Percentiles rank a stretch among this genome's conserved stretches.
These are phyloP conservation scores for Potamilus streckersoni DNA, from an alignment of 1,140 invertebrate genomes.

Conservation along the genomic window DNA sequence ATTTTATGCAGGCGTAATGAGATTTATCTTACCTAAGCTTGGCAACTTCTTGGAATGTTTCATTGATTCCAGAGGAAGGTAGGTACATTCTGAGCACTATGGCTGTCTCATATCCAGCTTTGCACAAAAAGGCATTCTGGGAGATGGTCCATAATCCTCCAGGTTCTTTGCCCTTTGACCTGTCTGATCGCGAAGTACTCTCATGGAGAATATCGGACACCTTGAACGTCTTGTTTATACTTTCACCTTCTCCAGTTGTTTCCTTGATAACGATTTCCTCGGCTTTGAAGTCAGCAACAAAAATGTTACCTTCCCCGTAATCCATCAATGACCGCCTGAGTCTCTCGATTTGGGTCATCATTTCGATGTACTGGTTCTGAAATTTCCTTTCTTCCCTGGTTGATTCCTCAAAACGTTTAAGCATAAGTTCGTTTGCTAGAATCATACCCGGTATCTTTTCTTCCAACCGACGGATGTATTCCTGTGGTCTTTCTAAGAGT, in stretches of 20 bases:
- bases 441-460: conserved; percentile 23
- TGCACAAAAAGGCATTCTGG: conserved; percentile 15
- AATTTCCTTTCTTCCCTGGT: conserved; percentile 12
- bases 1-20: neutral
- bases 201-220: conserved; percentile 18
- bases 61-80: conserved; percentile 13
- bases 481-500: conserved; percentile 17
- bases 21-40: conserved; percentile 34
- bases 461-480: conserved; percentile 20
- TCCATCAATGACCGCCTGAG: conserved; percentile 10
- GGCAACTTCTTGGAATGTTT: conserved; percentile 36
- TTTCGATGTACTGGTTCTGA: conserved; percentile 18
- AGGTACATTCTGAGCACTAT: conserved; percentile 35
- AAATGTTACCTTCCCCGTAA: conserved; percentile 28
- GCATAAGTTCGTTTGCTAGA: conserved; percentile 15
- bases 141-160: conserved; percentile 29
- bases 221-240: conserved; percentile 11
- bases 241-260: neutral
- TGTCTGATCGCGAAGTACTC: conserved; percentile 11
- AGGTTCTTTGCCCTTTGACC: neutral
- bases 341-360: conserved; percentile 16
- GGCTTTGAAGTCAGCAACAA: conserved; percentile 21
- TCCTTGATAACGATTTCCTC: conserved; percentile 19
- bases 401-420: conserved; percentile 8
- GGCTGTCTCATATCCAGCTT: conserved; percentile 12